Conservation (phyloP, 2,797 vertebrate species). For the Sardinella longiceps region DNA sequence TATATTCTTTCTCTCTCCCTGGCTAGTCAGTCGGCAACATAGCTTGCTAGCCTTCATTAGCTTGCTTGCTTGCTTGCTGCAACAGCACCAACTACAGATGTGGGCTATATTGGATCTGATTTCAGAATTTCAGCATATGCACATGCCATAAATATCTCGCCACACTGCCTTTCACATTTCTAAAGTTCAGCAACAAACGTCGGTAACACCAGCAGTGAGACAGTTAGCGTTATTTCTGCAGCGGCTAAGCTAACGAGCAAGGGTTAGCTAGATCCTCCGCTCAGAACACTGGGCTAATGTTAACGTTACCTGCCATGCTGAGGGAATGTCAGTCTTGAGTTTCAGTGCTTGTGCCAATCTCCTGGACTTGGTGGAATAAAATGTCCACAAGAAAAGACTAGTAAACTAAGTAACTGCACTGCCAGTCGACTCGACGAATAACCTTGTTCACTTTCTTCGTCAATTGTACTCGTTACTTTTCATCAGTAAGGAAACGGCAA, state of each 20-base stretch:
- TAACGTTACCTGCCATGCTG: slow-evolving; percentile 48
- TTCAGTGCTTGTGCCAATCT: slow-evolving; percentile 14
- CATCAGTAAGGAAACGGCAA: neutral
- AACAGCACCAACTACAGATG: neutral
- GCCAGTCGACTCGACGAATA: neutral
- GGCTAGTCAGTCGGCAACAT: neutral
- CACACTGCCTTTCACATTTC: neutral
- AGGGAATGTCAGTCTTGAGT: slow-evolving; percentile 32
- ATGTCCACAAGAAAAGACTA: neutral
- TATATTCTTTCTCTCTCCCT: neutral
- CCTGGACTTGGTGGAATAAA: neutral
- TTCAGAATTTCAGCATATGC: neutral
- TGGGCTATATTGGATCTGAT: neutral
- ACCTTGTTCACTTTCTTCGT: neutral
- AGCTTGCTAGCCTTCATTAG: neutral
- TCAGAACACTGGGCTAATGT: neutral
- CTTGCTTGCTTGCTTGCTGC: slow-evolving; percentile 11
- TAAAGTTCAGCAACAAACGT: neutral
- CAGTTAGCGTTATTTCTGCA: neutral
- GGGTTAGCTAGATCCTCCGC: neutral
- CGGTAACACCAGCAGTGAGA: neutral
- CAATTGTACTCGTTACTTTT: neutral
- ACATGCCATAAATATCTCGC: neutral
- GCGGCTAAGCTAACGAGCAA: neutral
- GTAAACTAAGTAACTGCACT: slow-evolving; percentile 1